These are phyloP conservation scores for Paramuricea clavata DNA, from an alignment of 92 coral and sea anemone genomes.

Conservation along the genomic window DNA sequence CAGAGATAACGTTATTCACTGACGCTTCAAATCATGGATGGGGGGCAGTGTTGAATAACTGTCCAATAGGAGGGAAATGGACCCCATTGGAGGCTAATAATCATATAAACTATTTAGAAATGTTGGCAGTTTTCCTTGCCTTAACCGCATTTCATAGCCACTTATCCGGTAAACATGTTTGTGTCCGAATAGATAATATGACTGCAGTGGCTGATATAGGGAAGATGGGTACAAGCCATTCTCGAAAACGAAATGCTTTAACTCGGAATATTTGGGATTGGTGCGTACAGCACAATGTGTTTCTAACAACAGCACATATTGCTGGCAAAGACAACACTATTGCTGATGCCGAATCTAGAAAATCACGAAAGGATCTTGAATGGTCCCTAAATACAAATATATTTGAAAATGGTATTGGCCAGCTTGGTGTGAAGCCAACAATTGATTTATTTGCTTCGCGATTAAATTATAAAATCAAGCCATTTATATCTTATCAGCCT, in stretches of 20 bases:
- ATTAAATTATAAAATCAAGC: conserved; percentile 37
- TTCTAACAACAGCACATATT: conserved; percentile 68
- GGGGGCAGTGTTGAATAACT: not conserved
- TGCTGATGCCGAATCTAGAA: conserved; percentile 60
- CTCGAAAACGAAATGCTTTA: conserved; percentile 32
- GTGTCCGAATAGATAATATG: conserved; percentile 50
- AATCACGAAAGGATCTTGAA: conserved; percentile 42
- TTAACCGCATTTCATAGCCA: not conserved
- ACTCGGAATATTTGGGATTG: conserved; percentile 49
- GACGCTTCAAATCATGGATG: conserved; percentile 5
- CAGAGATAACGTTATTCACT: not conserved
- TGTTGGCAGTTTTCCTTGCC: not conserved
- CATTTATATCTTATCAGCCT: conserved; percentile 45
- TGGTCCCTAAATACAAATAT: conserved; percentile 52
- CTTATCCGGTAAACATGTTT: conserved; percentile 23
- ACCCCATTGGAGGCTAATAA: not conserved
- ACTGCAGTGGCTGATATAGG: conserved; percentile 57
- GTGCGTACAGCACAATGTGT: conserved; percentile 57
- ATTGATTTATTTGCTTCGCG: conserved; percentile 73
- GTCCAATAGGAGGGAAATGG: not conserved
- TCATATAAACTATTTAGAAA: not conserved
- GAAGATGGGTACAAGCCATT: conserved; percentile 68
- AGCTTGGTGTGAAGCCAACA: conserved; percentile 39
- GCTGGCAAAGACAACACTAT: conserved; percentile 63
- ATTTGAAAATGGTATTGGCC: not conserved